phyloP scores from a whole-genome alignment of 2,888 invertebrate genomes.

The Harpagoxenus sublaevis region DNA sequence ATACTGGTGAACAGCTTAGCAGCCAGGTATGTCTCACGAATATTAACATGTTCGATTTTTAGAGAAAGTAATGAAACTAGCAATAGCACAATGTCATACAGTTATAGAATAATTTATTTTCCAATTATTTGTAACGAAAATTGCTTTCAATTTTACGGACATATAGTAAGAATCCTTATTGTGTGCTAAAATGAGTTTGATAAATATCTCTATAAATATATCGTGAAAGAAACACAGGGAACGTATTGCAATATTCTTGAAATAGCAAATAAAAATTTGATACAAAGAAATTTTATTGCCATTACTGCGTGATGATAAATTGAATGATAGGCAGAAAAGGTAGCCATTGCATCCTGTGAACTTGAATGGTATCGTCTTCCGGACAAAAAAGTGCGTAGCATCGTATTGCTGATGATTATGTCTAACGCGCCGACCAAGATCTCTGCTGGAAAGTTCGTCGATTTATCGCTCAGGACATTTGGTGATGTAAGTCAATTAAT shows the following conservation, averaged over 20 bases:
- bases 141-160: background rate
- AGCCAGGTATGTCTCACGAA: background rate
- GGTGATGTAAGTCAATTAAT: conserved; percentile 68
- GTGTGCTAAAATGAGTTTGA: background rate
- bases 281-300: background rate
- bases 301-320: conserved; percentile 13
- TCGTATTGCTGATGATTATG: conserved; percentile 72
- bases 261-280: conserved; percentile 19
- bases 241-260: background rate
- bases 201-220: background rate
- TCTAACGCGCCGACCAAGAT: conserved; percentile 72
- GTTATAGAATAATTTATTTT: conserved; percentile 7
- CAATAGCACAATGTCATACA: background rate
- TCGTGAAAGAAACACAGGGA: conserved; percentile 4
- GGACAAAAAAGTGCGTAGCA: conserved; percentile 64
- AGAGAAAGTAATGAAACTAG: background rate
- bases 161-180: background rate
- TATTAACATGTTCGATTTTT: background rate
- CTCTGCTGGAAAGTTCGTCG: conserved; percentile 76
- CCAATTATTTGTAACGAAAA: background rate
- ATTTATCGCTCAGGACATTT: conserved; percentile 74
- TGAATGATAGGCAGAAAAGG: conserved; percentile 29
- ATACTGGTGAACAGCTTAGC: conserved; percentile 33
- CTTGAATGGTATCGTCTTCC: conserved; percentile 75
- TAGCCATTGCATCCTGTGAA: conserved; percentile 68